Evolutionary conservation across 1,140 invertebrate genomes (phyloP).

Genomic region (Oryzaephilus surinamensis): DNA sequence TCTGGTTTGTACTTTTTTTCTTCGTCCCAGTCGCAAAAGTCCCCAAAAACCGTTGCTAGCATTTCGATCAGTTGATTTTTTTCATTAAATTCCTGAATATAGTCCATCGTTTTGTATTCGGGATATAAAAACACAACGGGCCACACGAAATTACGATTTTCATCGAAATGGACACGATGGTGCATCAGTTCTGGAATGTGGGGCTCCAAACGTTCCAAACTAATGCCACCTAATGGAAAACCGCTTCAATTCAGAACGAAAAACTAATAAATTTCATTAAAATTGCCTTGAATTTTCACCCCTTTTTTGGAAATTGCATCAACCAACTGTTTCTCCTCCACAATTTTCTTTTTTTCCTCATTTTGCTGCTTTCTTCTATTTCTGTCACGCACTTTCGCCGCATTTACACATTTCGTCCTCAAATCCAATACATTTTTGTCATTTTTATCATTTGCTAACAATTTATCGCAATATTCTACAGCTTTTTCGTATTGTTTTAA

Average conservation of each 20-base stretch:
- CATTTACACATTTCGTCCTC: constrained; percentile 47
- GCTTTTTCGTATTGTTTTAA: constrained; percentile 61
- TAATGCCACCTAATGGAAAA: constrained; percentile 10
- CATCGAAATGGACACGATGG: constrained; percentile 47
- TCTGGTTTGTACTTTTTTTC: constrained; percentile 54
- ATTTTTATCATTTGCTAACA: constrained; percentile 45
- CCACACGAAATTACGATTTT: constrained; percentile 57
- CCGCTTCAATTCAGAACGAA: neutral
- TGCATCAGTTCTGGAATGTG: constrained; percentile 49
- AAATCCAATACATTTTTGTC: constrained; percentile 49
- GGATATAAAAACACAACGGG: constrained; percentile 78
- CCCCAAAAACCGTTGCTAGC: constrained; percentile 59
- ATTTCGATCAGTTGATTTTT: constrained; percentile 61
- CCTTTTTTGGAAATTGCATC: constrained; percentile 38
- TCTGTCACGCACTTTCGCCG: constrained; percentile 45
- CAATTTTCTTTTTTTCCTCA: constrained; percentile 46
- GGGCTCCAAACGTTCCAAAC: constrained; percentile 46
- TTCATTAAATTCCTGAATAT: constrained; percentile 64
- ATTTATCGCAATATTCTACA: constrained; percentile 60
- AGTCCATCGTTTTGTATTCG: constrained; percentile 61
- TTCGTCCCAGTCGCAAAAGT: constrained; percentile 63
- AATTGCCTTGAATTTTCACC: constrained; percentile 39
- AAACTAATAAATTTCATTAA: constrained; percentile 17
- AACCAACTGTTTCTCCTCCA: constrained; percentile 37
- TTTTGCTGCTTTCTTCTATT: constrained; percentile 42